Base-by-base conservation (phyloP, 23 tunicate genomes). In the Clavelina lepadiformis region DNA sequence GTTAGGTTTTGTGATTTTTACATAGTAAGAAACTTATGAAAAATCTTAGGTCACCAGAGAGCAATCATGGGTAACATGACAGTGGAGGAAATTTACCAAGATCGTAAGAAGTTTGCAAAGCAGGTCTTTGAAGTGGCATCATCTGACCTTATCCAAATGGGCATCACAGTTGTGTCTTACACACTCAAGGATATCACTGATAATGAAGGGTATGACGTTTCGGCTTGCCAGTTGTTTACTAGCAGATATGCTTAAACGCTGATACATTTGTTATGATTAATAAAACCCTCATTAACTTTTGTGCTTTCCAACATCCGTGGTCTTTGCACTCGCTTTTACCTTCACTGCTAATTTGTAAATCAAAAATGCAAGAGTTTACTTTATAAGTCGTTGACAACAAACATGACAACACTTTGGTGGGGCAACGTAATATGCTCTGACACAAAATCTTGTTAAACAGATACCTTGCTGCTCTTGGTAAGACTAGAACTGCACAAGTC, bases 11-110 rank as follows among this genome's bases (percentile, higher is more conserved):
- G n/a, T n/a, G n/a, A n/a, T n/a, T n/a, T n/a, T n/a, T n/a, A n/a
- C n/a, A n/a, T n/a, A n/a, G n/a, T n/a, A n/a, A n/a, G n/a, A n/a
- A n/a, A n/a, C n/a, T n/a, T n/a, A n/a, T n/a, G n/a, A n/a, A n/a
- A n/a, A n/a, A n/a, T 1, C 34, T 31, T 22, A 80, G 86, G 98
- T 33, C 98, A 93, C 63, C 98, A 93, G 68, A 75, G 98, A 68
- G 98, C 98, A 2, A 93, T 93, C 56, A 93, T 93, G 98, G 98
- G 98, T 1, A 93, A 80, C 46, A 93, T 93, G 98, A 93, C 98
- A 5, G 98, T 93, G 19, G 98, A 93, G 41, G 91, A 93, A 56
- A 93, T 93, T 34, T 93, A 85, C 70, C 94, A 85, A 61, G 98
- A 93, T 66, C 78, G 98, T 20, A 85, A 93, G 52, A 79, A 84